Conservation (phyloP, 2,888 invertebrate genomes). For the Melieria omissa region DNA sequence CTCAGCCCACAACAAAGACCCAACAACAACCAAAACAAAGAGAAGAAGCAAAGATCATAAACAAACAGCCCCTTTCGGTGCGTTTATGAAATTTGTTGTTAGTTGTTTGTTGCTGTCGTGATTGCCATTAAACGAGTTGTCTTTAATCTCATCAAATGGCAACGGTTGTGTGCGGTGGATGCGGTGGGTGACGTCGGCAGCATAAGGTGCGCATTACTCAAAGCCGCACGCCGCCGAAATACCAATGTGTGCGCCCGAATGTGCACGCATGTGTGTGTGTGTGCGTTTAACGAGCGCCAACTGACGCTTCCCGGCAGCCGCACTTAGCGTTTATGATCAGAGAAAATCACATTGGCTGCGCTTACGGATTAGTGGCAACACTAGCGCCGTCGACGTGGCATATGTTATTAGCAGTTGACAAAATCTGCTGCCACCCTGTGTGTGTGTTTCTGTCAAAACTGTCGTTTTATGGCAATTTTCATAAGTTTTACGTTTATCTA, state of each 20-base stretch:
- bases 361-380: constrained; percentile 23
- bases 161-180: constrained; percentile 51
- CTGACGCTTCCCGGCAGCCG: background rate
- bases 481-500: constrained; percentile 57
- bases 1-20: too few species aligned
- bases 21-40: background rate
- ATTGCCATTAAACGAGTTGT: constrained; percentile 46
- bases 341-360: constrained; percentile 14
- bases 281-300: background rate
- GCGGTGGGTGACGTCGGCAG: constrained; percentile 48
- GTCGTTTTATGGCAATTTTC: constrained; percentile 60
- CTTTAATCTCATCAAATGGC: constrained; percentile 42
- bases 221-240: background rate
- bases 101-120: constrained; percentile 1
- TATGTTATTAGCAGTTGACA: constrained; percentile 39
- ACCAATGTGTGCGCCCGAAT: background rate
- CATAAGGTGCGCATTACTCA: constrained; percentile 62
- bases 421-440: constrained; percentile 50
- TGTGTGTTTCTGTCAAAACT: too few species aligned
- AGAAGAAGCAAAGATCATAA: constrained; percentile 26
- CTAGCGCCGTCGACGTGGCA: constrained; percentile 23
- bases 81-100: constrained; percentile 31
- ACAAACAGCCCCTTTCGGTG: constrained; percentile 32
- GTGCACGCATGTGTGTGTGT: background rate
- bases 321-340: constrained; percentile 27